Base-by-base conservation (phyloP, 2,888 invertebrate species). In the Andrena trimmerana region DNA sequence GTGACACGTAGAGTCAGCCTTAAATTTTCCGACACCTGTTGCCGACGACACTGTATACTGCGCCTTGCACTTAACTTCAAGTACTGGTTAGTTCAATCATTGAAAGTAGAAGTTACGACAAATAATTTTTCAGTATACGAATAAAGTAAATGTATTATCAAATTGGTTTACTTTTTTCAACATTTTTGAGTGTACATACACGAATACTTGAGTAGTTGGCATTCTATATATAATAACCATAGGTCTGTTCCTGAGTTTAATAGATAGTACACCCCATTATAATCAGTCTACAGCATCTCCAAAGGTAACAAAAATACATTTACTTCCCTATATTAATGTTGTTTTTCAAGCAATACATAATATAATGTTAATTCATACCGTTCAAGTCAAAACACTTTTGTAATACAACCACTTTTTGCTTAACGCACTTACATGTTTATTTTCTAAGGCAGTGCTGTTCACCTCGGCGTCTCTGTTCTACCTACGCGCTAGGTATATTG, bases 111-210 rank as follows among this genome's bases (percentile, higher is more conserved):
- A 68, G 68, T 31, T 75, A 59, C 50, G 80, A 79, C 80, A 83
- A 83, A 83, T 82, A 78, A 83, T 74, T 29, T 67, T 54, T 33
- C 59, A 62, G 36, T 20, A 71, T 66, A 60, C 27, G 27, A 16
- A 36, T 76, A 86, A 20, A 54, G 33, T 75, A 50, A 67, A 81
- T 70, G 48, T 77, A 50, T 68, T 71, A 74, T 79, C 59, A 74
- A 69, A 42, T 29, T 69, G 10, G 16, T 62, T 68, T 81, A 77
- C 16, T n/a, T 65, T 36, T 59, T 54, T 42, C 27, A 65, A 71
- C 48, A 68, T 66, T 36, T 65, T 50, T 52, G 48, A 33, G 54
- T 78, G 65, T 36, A 75, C 78, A 74, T 74, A 29, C 67, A 67
- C 20, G 67, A 63, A 67, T 62, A 71, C 62, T 66, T n/a, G 27